phyloP scores from a whole-genome alignment of 2,113 vertebrate genomes.

The Pyrgilauda ruficollis region DNA sequence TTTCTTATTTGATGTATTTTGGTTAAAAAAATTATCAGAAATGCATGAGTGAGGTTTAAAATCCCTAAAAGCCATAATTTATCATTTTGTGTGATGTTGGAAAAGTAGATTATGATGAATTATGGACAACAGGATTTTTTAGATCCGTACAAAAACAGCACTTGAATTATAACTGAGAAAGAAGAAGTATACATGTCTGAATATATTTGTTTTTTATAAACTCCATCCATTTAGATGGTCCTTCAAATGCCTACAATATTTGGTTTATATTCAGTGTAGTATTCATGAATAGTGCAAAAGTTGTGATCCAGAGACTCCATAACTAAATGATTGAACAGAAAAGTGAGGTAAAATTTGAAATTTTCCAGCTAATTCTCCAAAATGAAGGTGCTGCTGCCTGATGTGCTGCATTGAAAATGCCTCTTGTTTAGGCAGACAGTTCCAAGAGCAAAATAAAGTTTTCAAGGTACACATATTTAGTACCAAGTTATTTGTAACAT shows the following conservation, averaged over 20 bases:
- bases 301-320: background rate
- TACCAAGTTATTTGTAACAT: background rate
- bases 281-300: background rate
- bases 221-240: background rate
- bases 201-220: background rate
- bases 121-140: background rate
- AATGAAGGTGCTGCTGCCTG: background rate
- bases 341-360: background rate
- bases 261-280: background rate
- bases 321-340: background rate
- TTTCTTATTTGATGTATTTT: background rate
- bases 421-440: background rate
- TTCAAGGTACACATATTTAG: background rate
- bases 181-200: background rate
- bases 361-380: background rate
- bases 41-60: background rate
- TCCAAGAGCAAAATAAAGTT: background rate
- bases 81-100: background rate
- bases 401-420: background rate
- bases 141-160: background rate
- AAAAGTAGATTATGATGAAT: background rate
- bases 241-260: background rate
- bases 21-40: background rate
- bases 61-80: background rate
- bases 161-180: background rate